phyloP scores from a whole-genome alignment of 2,113 vertebrate genomes.

The Sander lucioperca region DNA sequence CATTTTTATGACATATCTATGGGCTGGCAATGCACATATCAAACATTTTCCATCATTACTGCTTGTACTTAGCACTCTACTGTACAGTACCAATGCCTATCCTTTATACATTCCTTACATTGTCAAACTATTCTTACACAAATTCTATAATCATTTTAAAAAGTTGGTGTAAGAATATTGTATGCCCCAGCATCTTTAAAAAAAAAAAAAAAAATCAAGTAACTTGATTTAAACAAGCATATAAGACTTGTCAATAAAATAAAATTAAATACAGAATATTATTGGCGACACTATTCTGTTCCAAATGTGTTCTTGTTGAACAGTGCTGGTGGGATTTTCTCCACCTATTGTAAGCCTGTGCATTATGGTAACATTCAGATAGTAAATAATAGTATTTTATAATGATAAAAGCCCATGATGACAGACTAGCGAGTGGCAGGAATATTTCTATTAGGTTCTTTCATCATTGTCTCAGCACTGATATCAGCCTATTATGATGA shows the following conservation, averaged over 20 bases:
- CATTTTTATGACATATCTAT: slow-evolving; percentile 59
- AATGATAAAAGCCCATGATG: slow-evolving; percentile 47
- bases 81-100: slow-evolving; percentile 73
- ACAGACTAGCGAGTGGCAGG: slow-evolving; percentile 54
- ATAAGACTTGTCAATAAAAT: slow-evolving; percentile 77
- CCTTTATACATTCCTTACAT: slow-evolving; percentile 74
- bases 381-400: slow-evolving; percentile 53
- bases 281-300: slow-evolving; percentile 52
- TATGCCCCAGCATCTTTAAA: slow-evolving; percentile 60
- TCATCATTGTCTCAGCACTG: slow-evolving; percentile 63
- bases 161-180: slow-evolving; percentile 60
- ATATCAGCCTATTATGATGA: slow-evolving; percentile 47
- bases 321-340: slow-evolving; percentile 59
- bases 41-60: slow-evolving; percentile 61
- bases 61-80: slow-evolving; percentile 61
- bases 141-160: slow-evolving; percentile 48
- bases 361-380: slow-evolving; percentile 50
- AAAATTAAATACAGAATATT: slow-evolving; percentile 79
- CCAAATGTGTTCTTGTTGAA: slow-evolving; percentile 66
- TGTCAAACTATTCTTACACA: slow-evolving; percentile 67
- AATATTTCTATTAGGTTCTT: slow-evolving; percentile 51
- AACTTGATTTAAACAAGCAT: slow-evolving; percentile 66
- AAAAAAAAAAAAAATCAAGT: slow-evolving; percentile 48
- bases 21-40: slow-evolving; percentile 54
- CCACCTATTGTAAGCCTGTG: slow-evolving; percentile 65